Conservation (phyloP, 2,113 vertebrate genomes). For the Rhegmatorhina hoffmannsi region DNA sequence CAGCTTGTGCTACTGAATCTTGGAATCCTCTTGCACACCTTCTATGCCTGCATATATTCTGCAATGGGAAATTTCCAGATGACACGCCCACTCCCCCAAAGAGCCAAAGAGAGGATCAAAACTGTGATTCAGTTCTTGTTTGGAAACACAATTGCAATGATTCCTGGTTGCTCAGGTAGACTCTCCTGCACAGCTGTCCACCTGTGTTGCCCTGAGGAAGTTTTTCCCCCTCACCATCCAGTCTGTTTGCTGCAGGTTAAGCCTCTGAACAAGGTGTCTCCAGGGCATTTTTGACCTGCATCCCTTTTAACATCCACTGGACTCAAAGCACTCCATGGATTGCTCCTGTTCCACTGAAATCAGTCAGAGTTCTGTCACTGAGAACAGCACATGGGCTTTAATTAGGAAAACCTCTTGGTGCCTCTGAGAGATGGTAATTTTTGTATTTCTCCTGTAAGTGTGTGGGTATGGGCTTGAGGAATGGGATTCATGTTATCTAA, state of each 20-base stretch:
- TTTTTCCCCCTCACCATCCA: neutral
- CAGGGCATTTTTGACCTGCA: neutral
- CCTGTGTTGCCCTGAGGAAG: neutral
- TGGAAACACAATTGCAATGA: neutral
- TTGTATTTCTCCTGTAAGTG: neutral
- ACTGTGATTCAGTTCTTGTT: neutral
- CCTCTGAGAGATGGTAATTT: neutral
- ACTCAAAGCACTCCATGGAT: neutral
- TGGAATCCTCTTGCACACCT: neutral
- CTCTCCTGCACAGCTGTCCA: neutral
- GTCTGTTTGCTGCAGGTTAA: neutral
- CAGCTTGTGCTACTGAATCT: neutral
- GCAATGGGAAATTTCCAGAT: neutral
- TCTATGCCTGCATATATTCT: neutral
- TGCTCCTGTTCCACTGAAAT: neutral
- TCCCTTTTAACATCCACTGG: neutral
- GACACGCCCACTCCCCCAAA: fast-evolving
- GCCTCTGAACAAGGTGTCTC: neutral
- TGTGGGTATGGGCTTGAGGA: neutral
- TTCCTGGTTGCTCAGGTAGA: neutral
- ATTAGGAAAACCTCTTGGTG: neutral
- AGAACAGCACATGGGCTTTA: neutral
- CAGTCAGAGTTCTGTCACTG: neutral
- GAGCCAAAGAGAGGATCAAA: neutral
- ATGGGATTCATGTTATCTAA: neutral